Conservation (phyloP, 1,140 invertebrate species). For the Drosophila arizonae region DNA sequence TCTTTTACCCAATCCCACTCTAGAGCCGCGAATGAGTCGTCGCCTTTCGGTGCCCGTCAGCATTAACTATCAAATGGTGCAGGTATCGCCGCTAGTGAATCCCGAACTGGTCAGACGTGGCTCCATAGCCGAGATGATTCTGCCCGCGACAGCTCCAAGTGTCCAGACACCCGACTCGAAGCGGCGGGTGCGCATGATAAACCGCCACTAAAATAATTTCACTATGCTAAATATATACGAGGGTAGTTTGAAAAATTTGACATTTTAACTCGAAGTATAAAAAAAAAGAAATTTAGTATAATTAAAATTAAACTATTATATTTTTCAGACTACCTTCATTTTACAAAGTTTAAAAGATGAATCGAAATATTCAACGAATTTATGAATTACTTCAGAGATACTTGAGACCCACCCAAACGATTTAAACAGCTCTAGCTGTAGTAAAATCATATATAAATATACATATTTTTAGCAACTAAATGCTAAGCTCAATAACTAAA, state of each 20-base stretch:
- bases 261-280: no score
- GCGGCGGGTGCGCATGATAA: slow-evolving; percentile 78
- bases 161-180: slow-evolving; percentile 43
- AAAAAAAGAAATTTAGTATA: no score
- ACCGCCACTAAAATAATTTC: slow-evolving; percentile 59
- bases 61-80: slow-evolving; percentile 66
- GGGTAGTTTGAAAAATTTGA: no score
- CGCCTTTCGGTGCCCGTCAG: slow-evolving; percentile 63
- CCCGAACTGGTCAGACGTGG: slow-evolving; percentile 48
- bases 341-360: slow-evolving; percentile 8
- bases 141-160: background rate
- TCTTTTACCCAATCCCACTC: background rate
- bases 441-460: background rate
- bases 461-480: background rate
- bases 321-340: no score
- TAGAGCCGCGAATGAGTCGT: slow-evolving; percentile 45
- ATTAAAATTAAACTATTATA: no score
- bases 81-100: slow-evolving; percentile 29
- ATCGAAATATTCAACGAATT: slow-evolving; percentile 54
- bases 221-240: background rate
- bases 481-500: background rate
- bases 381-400: slow-evolving; percentile 19
- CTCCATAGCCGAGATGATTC: slow-evolving; percentile 39
- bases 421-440: background rate
- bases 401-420: background rate